Percentiles rank a stretch among this genome's conserved stretches.
These are phyloP conservation scores for Pangasius larnaudii DNA, from an alignment of 2,797 vertebrate genomes.

Conservation along the genomic window DNA sequence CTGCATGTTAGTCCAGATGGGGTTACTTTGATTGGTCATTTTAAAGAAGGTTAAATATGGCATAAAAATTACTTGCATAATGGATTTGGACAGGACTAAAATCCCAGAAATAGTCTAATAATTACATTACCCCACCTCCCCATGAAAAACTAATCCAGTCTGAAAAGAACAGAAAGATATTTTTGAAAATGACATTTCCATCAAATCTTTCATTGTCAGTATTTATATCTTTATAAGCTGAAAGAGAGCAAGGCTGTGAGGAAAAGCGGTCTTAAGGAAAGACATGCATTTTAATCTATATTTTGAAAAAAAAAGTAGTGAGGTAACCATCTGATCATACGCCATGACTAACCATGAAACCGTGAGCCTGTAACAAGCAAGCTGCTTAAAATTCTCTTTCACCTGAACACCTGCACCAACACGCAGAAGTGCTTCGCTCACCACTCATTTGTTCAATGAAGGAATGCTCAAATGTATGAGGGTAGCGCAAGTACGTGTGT, in stretches of 20 bases:
- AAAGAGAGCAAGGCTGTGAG: background rate
- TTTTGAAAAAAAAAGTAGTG: background rate
- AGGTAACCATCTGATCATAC: background rate
- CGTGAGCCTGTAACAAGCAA: background rate
- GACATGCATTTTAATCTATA: background rate
- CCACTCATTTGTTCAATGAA: background rate
- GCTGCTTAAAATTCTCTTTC: background rate
- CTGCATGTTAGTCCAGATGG: background rate
- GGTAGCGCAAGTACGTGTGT: background rate
- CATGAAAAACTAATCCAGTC: background rate
- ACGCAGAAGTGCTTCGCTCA: background rate
- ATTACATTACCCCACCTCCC: background rate
- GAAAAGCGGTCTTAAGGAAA: background rate
- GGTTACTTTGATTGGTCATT: background rate
- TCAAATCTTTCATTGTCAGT: slow-evolving; percentile 1
- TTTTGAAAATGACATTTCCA: background rate
- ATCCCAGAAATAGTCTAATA: background rate
- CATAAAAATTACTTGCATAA: background rate
- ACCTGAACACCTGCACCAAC: background rate
- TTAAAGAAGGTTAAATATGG: background rate
- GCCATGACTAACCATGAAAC: background rate
- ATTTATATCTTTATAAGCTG: background rate
- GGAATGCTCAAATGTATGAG: background rate
- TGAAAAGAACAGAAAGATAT: background rate
- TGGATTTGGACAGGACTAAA: background rate